Percentiles rank a stretch among this genome's conserved stretches.
Evolutionary conservation across 35 echinoderm and acorn worm species (phyloP).

Genomic region (Heliocidaris tuberculata): DNA sequence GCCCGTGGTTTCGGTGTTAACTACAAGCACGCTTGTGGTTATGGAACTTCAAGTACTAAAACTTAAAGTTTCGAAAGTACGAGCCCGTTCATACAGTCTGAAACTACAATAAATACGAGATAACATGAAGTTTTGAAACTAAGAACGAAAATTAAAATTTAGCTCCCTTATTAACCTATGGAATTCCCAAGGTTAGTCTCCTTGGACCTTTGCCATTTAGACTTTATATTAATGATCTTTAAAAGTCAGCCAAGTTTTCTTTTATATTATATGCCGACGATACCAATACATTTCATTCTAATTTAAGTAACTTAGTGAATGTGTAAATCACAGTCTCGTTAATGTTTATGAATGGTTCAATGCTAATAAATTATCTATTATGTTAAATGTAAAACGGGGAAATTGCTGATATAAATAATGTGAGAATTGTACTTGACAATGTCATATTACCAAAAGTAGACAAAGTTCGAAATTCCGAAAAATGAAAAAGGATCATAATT

Average conservation of each 20-base stretch:
- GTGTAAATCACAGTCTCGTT: neutral
- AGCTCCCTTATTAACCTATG: neutral
- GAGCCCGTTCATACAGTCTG: too few relatives aligned
- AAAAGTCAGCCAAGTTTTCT: neutral
- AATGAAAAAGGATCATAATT: neutral
- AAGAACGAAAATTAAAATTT: too few relatives aligned
- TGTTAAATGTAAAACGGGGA: neutral
- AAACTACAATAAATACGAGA: too few relatives aligned
- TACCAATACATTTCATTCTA: constrained; percentile 7
- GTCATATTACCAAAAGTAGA: neutral
- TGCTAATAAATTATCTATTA: neutral
- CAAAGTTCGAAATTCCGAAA: neutral
- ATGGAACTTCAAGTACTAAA: too few relatives aligned
- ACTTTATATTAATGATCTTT: constrained; percentile 46
- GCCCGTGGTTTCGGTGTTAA: too few relatives aligned
- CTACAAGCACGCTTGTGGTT: too few relatives aligned
- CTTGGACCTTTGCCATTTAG: constrained; percentile 21
- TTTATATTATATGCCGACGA: constrained; percentile 30
- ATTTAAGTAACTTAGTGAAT: neutral
- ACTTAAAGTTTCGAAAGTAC: too few relatives aligned
- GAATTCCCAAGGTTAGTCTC: constrained; percentile 20
- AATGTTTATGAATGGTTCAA: neutral
- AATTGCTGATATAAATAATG: neutral
- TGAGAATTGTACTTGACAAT: neutral
- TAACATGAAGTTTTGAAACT: too few relatives aligned